Evolutionary conservation across 1,140 invertebrate species (phyloP), one percentile per base, ranked within the genome.

Genomic region (Drosophila asahinai): DNA sequence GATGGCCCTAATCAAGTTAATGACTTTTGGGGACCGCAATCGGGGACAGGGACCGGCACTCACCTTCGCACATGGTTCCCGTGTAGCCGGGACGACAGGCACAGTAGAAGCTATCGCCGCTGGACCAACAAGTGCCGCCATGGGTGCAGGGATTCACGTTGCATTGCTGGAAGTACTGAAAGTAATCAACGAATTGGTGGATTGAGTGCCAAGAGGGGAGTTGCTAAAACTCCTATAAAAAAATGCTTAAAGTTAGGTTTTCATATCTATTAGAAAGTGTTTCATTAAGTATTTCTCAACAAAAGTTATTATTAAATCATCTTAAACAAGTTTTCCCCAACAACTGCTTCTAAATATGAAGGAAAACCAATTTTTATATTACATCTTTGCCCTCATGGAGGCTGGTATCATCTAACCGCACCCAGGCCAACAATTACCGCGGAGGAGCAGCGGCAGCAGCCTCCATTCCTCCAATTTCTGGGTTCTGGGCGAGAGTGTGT

Each of bases 61-160:
- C 92, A 95, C 95, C 95, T 95, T 97, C 95, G 90, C 97, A 97
- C 70, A 95, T 94, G 91, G 95, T 95, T n/a, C 97, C 97, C 11
- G 96, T 96, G 80, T 95, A 96, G 7, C 96, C 96, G 0, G 96
- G 95, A 43, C 95, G 94, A 80, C 96, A 97, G 49, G 95, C 95
- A 86, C 96, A 97, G 92, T 96, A 96, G 93, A 95, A 96, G 9
- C 95, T 95, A 78, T 96, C 95, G n/a, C 96, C 94, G 67, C 95
- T 95, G 81, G 95, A 96, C 95, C 96, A 96, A 89, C 96, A 97
- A 25, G 95, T 96, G 38, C 96, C 96, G 30, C 96, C 96, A 81
- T 97, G 95, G 60, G 95, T 94, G 83, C 96, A 97, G 1, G 96
- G 96, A 89, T 95, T 95, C 54, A 95, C 96, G 89, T 95, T 96